Conservation (phyloP, 2,797 vertebrate species). For the Cuculus canorus region DNA sequence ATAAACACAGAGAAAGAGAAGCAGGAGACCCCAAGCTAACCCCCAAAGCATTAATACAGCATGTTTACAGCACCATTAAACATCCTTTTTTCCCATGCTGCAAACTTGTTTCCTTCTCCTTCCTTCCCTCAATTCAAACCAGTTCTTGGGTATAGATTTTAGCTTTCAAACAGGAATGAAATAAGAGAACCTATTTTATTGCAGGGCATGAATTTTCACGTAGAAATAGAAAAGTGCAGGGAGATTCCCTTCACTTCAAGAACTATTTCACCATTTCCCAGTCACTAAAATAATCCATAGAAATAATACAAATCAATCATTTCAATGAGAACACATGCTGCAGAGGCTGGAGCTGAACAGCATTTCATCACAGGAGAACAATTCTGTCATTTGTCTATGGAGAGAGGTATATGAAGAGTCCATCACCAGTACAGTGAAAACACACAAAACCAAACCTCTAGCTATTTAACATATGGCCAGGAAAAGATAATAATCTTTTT, state of each 20-base stretch:
- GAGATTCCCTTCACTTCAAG: neutral
- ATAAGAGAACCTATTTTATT: neutral
- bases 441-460: neutral
- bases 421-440: neutral
- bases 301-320: neutral
- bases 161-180: neutral
- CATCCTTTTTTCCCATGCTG: neutral
- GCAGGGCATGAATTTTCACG: neutral
- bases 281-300: neutral
- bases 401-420: neutral
- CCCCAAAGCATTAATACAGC: neutral
- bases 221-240: neutral
- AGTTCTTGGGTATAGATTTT: neutral
- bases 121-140: neutral
- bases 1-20: neutral
- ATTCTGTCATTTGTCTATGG: neutral
- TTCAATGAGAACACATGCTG: neutral
- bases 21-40: neutral
- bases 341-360: neutral
- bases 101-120: neutral
- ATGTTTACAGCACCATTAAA: neutral
- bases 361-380: neutral
- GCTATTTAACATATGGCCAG: neutral
- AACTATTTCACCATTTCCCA: neutral
- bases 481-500: conserved; percentile 42